A percentile compares a stretch with the other conserved stretches of the same genome.
phyloP scores from a whole-genome alignment of 2,888 invertebrate genomes.

The Steinernema hermaphroditum region DNA sequence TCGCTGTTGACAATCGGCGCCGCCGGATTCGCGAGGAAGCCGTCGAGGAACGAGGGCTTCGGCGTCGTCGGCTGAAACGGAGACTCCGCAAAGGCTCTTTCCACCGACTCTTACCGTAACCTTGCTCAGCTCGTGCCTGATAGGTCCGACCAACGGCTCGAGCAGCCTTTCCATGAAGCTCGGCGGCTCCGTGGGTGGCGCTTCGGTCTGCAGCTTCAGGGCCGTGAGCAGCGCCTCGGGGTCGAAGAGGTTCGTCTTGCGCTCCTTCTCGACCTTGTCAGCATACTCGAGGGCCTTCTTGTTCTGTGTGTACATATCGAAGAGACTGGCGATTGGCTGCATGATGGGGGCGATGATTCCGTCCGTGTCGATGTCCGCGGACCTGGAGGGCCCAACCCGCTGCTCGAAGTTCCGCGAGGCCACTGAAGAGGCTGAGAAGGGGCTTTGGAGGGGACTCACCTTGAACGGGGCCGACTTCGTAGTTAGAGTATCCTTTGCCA shows the following conservation, averaged over 20 bases:
- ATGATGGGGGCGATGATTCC: constrained; percentile 55
- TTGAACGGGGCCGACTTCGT: constrained; percentile 4
- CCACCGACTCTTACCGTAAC: constrained; percentile 15
- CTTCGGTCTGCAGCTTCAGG: constrained; percentile 29
- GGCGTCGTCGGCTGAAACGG: constrained; percentile 16
- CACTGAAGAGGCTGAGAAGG: background rate
- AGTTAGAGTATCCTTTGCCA: background rate
- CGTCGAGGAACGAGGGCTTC: constrained; percentile 27
- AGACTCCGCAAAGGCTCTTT: background rate
- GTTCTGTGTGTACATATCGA: constrained; percentile 39
- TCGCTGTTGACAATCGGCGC: constrained; percentile 32
- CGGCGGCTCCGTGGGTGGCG: constrained; percentile 44
- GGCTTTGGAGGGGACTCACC: background rate
- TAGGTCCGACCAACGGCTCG: constrained; percentile 41
- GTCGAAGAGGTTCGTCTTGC: constrained; percentile 36
- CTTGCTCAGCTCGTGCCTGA: constrained; percentile 33
- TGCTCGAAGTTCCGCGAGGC: constrained; percentile 2
- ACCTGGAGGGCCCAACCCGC: background rate
- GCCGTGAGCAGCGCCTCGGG: constrained; percentile 32
- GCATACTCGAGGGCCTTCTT: constrained; percentile 15
- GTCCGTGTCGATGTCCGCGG: constrained; percentile 53
- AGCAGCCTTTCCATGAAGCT: constrained; percentile 53
- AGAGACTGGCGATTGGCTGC: constrained; percentile 54
- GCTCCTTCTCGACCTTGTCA: constrained; percentile 26
- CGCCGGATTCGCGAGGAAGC: constrained; percentile 29